Evolutionary conservation across 2,888 invertebrate genomes (phyloP).

Genomic region (Eupithecia vulgata): DNA sequence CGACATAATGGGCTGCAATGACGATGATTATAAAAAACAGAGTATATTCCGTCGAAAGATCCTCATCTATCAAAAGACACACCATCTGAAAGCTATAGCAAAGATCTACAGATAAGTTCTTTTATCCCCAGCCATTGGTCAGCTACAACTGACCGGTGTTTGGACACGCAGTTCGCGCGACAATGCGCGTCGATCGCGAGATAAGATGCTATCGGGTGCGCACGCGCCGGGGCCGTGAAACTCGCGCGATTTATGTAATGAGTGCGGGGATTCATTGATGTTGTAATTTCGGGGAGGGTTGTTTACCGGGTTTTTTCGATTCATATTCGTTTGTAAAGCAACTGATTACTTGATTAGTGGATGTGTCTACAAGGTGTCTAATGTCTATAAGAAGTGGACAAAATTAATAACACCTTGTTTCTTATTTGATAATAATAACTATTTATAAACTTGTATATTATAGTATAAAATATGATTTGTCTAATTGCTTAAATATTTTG

Average conservation of each 20-base stretch:
- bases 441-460: too few relatives aligned
- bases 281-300: conserved; percentile 44
- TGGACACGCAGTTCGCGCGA: conserved; percentile 68
- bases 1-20: too few relatives aligned
- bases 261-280: conserved; percentile 65
- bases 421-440: too few relatives aligned
- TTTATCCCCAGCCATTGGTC: conserved; percentile 25
- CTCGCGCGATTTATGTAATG: conserved; percentile 66
- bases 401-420: too few relatives aligned
- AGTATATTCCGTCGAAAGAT: background rate
- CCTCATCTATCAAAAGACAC: conserved; percentile 8
- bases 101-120: conserved; percentile 9
- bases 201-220: conserved; percentile 70
- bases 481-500: too few relatives aligned
- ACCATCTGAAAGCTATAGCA: background rate
- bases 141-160: conserved; percentile 62
- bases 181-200: conserved; percentile 69
- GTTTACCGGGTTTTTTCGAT: background rate
- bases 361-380: too few relatives aligned
- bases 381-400: too few relatives aligned
- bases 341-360: background rate
- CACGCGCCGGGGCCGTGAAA: conserved; percentile 71
- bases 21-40: too few relatives aligned
- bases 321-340: background rate
- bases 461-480: too few relatives aligned